Evolutionary conservation across 2,113 vertebrate genomes (phyloP).

Genomic region (Indri indri): DNA sequence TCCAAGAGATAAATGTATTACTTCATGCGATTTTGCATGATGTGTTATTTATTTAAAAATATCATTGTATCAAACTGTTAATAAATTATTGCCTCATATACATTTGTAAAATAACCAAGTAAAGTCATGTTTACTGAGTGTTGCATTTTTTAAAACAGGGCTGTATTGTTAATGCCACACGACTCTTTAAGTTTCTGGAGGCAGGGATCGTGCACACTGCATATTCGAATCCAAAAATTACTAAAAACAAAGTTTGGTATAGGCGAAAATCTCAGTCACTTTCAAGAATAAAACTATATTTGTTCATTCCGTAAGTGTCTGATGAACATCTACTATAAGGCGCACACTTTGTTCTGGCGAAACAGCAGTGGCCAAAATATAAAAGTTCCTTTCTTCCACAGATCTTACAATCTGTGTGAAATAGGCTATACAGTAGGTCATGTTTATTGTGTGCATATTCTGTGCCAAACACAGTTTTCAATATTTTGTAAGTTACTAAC

Average conservation of each 20-base stretch:
- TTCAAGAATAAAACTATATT: not conserved
- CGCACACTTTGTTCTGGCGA: fast-evolving
- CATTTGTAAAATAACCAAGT: not conserved
- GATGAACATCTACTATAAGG: not conserved
- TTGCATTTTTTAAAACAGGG: not conserved
- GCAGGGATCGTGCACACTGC: not conserved
- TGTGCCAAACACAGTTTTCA: not conserved
- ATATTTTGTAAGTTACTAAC: not conserved
- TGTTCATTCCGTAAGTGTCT: not conserved
- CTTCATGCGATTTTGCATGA: not conserved
- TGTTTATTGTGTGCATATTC: not conserved
- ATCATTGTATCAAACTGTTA: not conserved
- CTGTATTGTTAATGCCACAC: not conserved
- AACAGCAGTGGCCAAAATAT: not conserved
- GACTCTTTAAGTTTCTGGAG: not conserved
- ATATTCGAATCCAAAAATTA: not conserved
- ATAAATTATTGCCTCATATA: not conserved
- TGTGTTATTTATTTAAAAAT: not conserved
- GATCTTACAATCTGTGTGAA: not conserved
- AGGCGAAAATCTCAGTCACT: not conserved
- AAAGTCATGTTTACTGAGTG: not conserved
- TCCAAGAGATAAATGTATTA: not conserved
- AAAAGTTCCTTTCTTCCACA: not conserved
- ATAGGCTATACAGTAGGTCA: not conserved
- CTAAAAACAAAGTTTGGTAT: not conserved